A percentile compares a stretch with the other conserved stretches of the same genome.
Conservation (phyloP, 1,140 invertebrate genomes). For the Achroia grisella region DNA sequence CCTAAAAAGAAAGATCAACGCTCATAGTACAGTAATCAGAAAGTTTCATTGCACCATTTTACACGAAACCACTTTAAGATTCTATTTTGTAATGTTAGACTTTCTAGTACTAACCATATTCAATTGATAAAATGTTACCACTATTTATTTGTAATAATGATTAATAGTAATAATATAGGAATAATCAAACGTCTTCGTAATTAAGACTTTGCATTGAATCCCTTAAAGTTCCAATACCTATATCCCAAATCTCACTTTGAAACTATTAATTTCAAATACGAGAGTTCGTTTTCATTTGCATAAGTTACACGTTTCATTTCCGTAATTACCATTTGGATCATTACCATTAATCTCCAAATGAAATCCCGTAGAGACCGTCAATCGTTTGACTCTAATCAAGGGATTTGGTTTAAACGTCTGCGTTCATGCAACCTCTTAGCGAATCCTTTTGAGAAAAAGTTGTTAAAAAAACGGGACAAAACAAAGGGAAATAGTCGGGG, state of each 20-base stretch:
- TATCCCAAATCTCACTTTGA: slow-evolving; percentile 17
- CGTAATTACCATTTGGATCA: slow-evolving; percentile 46
- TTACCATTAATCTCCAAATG: slow-evolving; percentile 39
- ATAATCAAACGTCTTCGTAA: too few relatives aligned
- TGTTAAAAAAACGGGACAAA: slow-evolving; percentile 56
- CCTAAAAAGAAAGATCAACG: slow-evolving; percentile 6
- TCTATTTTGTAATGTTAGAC: too few relatives aligned
- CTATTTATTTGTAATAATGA: too few relatives aligned
- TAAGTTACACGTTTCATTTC: slow-evolving; percentile 46
- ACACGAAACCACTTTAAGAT: too few relatives aligned
- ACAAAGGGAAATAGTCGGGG: slow-evolving; percentile 65
- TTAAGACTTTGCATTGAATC: neutral
- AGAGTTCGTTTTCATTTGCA: slow-evolving; percentile 37
- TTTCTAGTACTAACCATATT: too few relatives aligned
- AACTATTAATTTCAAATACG: slow-evolving; percentile 31
- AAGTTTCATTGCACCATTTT: slow-evolving; percentile 4
- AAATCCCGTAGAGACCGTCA: slow-evolving; percentile 35
- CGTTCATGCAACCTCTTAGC: slow-evolving; percentile 31
- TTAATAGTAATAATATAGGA: too few relatives aligned
- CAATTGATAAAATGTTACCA: too few relatives aligned
- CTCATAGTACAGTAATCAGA: slow-evolving; percentile 1
- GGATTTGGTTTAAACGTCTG: slow-evolving; percentile 45
- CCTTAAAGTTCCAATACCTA: slow-evolving; percentile 2
- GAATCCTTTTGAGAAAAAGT: slow-evolving; percentile 50
- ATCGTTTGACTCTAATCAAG: slow-evolving; percentile 42